A percentile compares a stretch with the other conserved stretches of the same genome.
Evolutionary conservation across 2,797 vertebrate species (phyloP).

Genomic region (Cottoperca gobio): DNA sequence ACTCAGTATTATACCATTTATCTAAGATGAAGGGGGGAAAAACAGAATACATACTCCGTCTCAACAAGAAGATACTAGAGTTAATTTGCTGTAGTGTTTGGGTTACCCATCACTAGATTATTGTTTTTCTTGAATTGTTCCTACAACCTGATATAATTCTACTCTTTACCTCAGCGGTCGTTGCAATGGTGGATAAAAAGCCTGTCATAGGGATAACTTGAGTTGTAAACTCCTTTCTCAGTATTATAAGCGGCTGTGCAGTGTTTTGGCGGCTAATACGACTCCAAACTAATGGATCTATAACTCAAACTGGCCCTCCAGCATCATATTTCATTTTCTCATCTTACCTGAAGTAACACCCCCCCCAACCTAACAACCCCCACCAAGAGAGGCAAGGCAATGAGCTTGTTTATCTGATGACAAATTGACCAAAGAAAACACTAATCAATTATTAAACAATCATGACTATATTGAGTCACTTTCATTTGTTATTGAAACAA

Average conservation of each 20-base stretch:
- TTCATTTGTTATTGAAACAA: constrained; percentile 10
- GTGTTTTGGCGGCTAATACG: neutral
- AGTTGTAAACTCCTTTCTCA: neutral
- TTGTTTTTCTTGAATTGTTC: neutral
- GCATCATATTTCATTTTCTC: constrained; percentile 14
- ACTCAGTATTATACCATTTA: neutral
- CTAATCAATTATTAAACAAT: constrained; percentile 3
- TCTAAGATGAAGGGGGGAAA: neutral
- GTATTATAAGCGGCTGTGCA: neutral
- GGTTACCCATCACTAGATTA: neutral
- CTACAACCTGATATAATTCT: neutral
- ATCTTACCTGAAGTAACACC: constrained; percentile 2
- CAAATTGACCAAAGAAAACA: neutral
- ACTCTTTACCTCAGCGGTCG: neutral
- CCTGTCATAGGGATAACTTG: neutral
- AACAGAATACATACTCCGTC: neutral
- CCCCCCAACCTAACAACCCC: neutral
- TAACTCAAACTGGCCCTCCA: neutral
- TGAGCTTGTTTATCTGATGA: neutral
- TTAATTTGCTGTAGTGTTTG: neutral
- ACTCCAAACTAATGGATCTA: constrained; percentile 7
- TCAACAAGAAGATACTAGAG: neutral
- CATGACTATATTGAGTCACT: neutral
- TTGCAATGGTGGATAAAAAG: neutral
- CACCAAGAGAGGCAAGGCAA: neutral